Evolutionary conservation across 2,797 vertebrate genomes (phyloP).

Genomic region (Caiman crocodilus): DNA sequence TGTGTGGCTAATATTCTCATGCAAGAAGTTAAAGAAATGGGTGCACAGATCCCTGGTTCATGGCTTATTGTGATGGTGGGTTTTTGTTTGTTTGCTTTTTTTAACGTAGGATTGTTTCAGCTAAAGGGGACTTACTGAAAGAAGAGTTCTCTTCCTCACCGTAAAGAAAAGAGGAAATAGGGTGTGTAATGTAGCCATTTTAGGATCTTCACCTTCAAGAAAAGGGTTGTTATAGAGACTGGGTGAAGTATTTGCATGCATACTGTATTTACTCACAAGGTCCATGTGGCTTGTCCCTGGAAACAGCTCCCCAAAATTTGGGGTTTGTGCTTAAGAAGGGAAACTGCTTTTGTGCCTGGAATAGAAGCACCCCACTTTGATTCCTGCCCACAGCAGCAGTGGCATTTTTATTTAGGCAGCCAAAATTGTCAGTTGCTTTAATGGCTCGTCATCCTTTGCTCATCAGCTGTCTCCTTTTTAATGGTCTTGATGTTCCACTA

Average conservation of each 20-base stretch:
- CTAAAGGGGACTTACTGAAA: neutral
- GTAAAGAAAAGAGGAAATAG: neutral
- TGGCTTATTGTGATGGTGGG: neutral
- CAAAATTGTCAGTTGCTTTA: too few relatives aligned
- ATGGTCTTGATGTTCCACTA: too few relatives aligned
- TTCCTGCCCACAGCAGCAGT: too few relatives aligned
- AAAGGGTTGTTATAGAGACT: neutral
- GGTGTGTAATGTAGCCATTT: neutral
- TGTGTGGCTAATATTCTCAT: neutral
- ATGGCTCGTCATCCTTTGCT: too few relatives aligned
- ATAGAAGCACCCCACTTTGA: too few relatives aligned
- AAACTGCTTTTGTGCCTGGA: too few relatives aligned
- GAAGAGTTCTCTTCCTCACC: neutral
- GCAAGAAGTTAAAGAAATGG: neutral
- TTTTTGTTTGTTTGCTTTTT: too few relatives aligned
- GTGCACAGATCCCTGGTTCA: rapidly evolving
- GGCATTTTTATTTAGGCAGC: too few relatives aligned
- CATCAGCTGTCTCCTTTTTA: too few relatives aligned
- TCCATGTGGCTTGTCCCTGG: too few relatives aligned
- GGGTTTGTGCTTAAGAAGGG: too few relatives aligned
- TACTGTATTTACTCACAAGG: neutral
- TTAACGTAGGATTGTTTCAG: neutral
- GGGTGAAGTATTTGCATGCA: neutral
- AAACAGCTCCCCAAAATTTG: too few relatives aligned
- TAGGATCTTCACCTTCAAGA: neutral